A percentile compares a stretch with the other conserved stretches of the same genome.
Evolutionary conservation across 2,113 vertebrate species (phyloP).

Genomic region (Nipponia nippon): DNA sequence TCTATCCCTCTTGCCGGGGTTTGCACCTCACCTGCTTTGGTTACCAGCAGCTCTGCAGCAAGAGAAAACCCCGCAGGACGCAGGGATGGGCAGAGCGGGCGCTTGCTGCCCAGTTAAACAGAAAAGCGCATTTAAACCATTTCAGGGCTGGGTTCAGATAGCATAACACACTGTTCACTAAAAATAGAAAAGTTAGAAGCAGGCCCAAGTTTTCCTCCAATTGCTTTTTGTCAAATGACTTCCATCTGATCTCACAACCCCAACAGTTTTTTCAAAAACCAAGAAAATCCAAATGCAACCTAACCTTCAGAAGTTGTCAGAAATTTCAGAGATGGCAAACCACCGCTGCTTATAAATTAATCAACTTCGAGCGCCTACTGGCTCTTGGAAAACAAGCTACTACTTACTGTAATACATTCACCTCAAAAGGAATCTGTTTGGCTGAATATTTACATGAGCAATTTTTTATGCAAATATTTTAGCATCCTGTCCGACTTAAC

Average conservation of each 20-base stretch:
- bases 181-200: background rate
- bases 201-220: background rate
- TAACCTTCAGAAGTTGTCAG: background rate
- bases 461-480: constrained; percentile 20
- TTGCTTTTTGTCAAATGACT: background rate
- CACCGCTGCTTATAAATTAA: background rate
- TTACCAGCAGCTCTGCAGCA: background rate
- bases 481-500: background rate
- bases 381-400: background rate
- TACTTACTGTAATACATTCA: background rate
- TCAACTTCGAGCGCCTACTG: background rate
- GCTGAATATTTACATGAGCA: background rate
- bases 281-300: background rate
- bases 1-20: background rate
- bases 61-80: background rate
- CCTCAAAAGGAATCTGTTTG: background rate
- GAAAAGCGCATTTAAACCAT: background rate
- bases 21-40: background rate
- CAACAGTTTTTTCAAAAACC: background rate
- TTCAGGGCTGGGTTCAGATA: background rate
- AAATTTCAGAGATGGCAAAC: background rate
- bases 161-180: background rate
- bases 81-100: rapidly evolving
- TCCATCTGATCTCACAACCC: background rate
- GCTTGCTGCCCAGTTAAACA: background rate